Conservation (phyloP, 2,113 vertebrate genomes). For the Octodon degus region DNA sequence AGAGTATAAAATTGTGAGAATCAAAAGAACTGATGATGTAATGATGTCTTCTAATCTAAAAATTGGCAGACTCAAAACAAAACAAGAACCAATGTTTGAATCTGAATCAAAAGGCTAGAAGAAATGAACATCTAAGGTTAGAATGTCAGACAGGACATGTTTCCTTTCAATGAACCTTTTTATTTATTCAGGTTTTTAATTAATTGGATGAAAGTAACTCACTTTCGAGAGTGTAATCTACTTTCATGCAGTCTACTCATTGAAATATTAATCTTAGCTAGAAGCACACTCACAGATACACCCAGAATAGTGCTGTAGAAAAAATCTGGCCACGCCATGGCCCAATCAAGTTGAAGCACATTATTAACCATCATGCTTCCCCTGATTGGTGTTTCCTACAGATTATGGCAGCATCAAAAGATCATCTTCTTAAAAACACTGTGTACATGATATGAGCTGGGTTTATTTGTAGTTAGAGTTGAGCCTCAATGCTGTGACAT, state of each 20-base stretch:
- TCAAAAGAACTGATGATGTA: not conserved
- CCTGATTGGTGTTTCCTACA: not conserved
- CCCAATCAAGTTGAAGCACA: not conserved
- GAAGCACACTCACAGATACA: not conserved
- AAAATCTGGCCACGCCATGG: not conserved
- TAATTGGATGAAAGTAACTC: not conserved
- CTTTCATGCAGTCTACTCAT: not conserved
- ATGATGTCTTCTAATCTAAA: not conserved
- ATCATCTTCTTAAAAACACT: not conserved
- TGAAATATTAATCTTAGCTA: constrained; percentile 25
- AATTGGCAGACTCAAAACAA: not conserved
- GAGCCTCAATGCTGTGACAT: not conserved
- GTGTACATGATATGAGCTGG: not conserved
- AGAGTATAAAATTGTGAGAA: not conserved
- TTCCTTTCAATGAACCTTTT: not conserved
- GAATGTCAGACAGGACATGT: not conserved
- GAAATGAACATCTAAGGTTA: not conserved
- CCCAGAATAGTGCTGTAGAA: not conserved
- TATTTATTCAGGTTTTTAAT: not conserved
- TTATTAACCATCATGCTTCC: not conserved
- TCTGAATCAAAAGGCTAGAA: not conserved
- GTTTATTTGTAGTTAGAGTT: constrained; percentile 15
- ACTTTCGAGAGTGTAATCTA: not conserved
- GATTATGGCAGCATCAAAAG: not conserved
- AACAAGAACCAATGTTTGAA: not conserved